phyloP scores from a whole-genome alignment of 2,888 invertebrate species.

The Eretmocerus hayati region DNA sequence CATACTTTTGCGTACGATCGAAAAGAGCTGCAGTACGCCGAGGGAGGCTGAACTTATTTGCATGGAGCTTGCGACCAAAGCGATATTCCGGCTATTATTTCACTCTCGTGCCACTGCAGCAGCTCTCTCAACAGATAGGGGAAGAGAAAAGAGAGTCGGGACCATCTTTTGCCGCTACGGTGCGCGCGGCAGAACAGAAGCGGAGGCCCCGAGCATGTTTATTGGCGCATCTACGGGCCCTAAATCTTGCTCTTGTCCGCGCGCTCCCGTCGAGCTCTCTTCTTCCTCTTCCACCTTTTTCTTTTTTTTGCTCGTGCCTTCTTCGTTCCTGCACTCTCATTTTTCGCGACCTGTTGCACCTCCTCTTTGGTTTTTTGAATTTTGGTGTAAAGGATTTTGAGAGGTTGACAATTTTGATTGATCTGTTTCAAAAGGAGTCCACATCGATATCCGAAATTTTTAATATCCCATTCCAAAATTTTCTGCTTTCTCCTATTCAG shows the following conservation, averaged over 20 bases:
- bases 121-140: slow-evolving; percentile 3
- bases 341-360: neutral
- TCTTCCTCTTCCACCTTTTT: slow-evolving; percentile 12
- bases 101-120: slow-evolving; percentile 2
- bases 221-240: slow-evolving; percentile 47
- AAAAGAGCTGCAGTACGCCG: too few species aligned
- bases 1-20: too few species aligned
- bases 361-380: too few species aligned
- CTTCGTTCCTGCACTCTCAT: neutral
- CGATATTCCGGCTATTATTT: neutral
- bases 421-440: too few species aligned
- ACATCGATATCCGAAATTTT: too few species aligned
- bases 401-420: too few species aligned
- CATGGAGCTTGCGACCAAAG: slow-evolving; percentile 5
- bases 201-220: slow-evolving; percentile 44
- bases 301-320: neutral
- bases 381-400: too few species aligned
- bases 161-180: neutral
- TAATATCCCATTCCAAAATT: too few species aligned
- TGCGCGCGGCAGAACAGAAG: slow-evolving; percentile 30
- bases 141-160: too few species aligned
- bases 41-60: slow-evolving; percentile 18
- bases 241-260: slow-evolving; percentile 48
- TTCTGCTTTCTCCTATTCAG: too few species aligned
- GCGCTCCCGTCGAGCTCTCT: slow-evolving; percentile 36